Conservation (phyloP, 2,113 vertebrate genomes). For the Dolichotis patagonum region DNA sequence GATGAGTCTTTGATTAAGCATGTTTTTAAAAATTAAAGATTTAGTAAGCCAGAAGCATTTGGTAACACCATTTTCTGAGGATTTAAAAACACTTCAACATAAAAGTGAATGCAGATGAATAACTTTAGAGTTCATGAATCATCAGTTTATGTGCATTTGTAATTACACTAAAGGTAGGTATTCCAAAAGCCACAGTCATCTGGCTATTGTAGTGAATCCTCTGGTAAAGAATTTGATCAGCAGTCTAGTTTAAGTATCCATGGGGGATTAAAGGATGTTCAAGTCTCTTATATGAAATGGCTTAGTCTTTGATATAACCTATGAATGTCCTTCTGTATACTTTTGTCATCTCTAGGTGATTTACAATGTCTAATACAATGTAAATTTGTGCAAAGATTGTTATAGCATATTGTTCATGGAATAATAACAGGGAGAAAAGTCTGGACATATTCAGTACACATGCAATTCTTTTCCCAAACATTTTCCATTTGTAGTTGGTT, state of each 20-base stretch:
- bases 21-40: conserved; percentile 36
- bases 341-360: neutral
- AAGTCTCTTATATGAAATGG: neutral
- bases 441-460: neutral
- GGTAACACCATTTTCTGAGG: conserved; percentile 74
- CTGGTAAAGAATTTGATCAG: conserved; percentile 57
- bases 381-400: neutral
- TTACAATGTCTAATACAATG: neutral
- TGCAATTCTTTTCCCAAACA: neutral
- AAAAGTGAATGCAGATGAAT: conserved; percentile 78
- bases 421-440: neutral
- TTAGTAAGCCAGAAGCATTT: conserved; percentile 71
- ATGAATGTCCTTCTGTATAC: neutral
- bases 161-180: conserved; percentile 70
- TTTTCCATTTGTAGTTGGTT: neutral
- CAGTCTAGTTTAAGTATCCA: conserved; percentile 21
- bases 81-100: conserved; percentile 70
- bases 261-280: neutral
- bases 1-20: conserved; percentile 65
- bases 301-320: neutral
- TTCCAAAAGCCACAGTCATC: conserved; percentile 68
- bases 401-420: neutral
- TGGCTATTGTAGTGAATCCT: conserved; percentile 62
- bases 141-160: conserved; percentile 72
- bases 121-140: conserved; percentile 76